Evolutionary conservation across 35 echinoderm and acorn worm genomes (phyloP), one percentile per base, ranked within the genome.

Genomic region (Strongylocentrotus purpuratus): DNA sequence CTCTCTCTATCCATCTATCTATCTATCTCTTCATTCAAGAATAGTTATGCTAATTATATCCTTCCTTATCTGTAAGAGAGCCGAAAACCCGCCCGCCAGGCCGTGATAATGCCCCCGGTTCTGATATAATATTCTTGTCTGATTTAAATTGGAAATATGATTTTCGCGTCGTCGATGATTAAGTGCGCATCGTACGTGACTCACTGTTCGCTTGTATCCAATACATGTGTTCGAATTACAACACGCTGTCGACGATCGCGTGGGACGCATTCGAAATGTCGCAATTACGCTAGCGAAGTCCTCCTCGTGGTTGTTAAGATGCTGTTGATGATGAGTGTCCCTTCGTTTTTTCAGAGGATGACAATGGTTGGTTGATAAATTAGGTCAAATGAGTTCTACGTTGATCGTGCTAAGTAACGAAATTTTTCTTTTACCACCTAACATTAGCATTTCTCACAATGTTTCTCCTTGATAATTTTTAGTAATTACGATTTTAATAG

Each of bases 211-310:
- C 87, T 45, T 89, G 87, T 89, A 89, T 45, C 87, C 14, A 89
- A 89, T 32, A 89, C 87, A 89, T 46, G 87, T 89, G 87, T 89
- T 89, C 87, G 87, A 89, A 46, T 89, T 89, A 89, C 87, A 89
- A 89, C 87, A 89, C 87, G 87, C 45, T 89, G 87, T 89, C 33
- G 31, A 89, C 87, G 87, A 46, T 89, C 32, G 87, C 45, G 87
- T 78, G 65, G 65, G 65, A 78, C 6, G 65, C 65, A 78, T 78
- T 78, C 65, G 65, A 78, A 78, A 78, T 78, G 25, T 78, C 65
- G 65, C 65, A 78, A 78, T 78, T 78, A 78, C 65, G 15, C 2
- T 8, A n/a, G 65, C 65, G 65, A 78, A 78, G 65, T 78, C 65
- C 0, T n/a, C 65, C 20, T n/a, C 65, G 22, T 78, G 28, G 20